Percentiles rank a stretch among this genome's conserved stretches.
These are phyloP conservation scores for Panulirus ornatus DNA, from an alignment of 1,140 invertebrate genomes.

Conservation along the genomic window DNA sequence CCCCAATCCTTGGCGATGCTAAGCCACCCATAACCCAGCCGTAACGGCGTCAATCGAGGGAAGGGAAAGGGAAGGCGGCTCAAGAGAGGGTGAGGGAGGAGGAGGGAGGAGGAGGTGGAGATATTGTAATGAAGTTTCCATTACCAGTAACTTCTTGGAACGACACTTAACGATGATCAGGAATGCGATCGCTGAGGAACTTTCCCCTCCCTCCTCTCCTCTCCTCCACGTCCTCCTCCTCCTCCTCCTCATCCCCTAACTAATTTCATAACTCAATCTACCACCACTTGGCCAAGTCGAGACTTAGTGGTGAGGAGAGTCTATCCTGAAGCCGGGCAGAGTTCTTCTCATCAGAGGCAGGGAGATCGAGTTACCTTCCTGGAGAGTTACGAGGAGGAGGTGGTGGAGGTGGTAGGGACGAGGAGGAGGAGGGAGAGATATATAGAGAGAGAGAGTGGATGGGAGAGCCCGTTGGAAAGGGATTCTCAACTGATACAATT, in stretches of 20 bases:
- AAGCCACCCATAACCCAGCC: constrained; percentile 15
- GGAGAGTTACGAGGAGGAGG: not conserved
- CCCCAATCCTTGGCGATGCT: not conserved
- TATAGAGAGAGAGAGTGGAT: not conserved
- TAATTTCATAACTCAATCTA: constrained; percentile 72
- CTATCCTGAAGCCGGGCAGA: constrained; percentile 33
- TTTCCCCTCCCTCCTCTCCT: constrained; percentile 27
- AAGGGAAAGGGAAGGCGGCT: no score
- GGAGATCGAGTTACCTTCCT: constrained; percentile 43
- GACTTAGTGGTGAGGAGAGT: constrained; percentile 12
- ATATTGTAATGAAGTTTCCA: constrained; percentile 64
- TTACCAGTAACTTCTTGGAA: constrained; percentile 58
- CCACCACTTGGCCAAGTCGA: constrained; percentile 42
- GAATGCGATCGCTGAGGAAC: constrained; percentile 64
- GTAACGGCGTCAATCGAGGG: constrained; percentile 16
- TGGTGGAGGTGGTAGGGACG: not conserved
- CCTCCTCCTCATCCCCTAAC: constrained; percentile 43
- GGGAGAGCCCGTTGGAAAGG: not conserved
- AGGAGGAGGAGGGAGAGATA: not conserved
- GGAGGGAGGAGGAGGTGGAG: constrained; percentile 7
- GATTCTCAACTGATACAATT: not conserved
- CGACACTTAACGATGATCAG: constrained; percentile 66
- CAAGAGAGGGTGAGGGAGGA: not conserved
- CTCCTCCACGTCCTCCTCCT: no score
- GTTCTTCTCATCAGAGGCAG: constrained; percentile 56